Evolutionary conservation across 2,888 invertebrate species (phyloP).

Genomic region (Caenorhabditis doughertyi): DNA sequence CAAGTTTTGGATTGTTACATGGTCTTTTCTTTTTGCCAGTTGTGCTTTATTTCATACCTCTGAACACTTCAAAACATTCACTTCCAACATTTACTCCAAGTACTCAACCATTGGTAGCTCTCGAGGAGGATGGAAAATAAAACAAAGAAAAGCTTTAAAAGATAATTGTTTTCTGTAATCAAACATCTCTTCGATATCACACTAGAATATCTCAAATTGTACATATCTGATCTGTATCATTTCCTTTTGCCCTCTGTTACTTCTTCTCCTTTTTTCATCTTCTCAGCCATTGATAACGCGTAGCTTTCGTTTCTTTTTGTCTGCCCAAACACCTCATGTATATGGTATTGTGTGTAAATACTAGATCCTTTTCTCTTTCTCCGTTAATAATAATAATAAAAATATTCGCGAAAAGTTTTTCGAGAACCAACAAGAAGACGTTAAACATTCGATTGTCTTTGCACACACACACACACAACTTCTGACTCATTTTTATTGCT

Average conservation of each 20-base stretch:
- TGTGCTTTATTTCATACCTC: slow-evolving; percentile 66
- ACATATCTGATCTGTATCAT: slow-evolving; percentile 34
- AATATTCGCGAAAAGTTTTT: slow-evolving; percentile 30
- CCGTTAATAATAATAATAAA: slow-evolving; percentile 62
- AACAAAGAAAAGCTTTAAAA: not conserved
- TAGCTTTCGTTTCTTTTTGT: slow-evolving; percentile 11
- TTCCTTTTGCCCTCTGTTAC: slow-evolving; percentile 6
- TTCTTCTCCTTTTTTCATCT: not conserved
- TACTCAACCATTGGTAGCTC: slow-evolving; percentile 47
- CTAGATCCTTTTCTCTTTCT: slow-evolving; percentile 36
- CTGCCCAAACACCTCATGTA: slow-evolving; percentile 56
- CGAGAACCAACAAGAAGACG: slow-evolving; percentile 47
- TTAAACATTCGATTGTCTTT: slow-evolving; percentile 46
- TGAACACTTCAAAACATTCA: slow-evolving; percentile 37
- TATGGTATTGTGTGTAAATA: slow-evolving; percentile 62
- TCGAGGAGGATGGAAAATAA: slow-evolving; percentile 47
- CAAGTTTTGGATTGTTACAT: slow-evolving; percentile 74
- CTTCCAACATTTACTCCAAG: slow-evolving; percentile 41
- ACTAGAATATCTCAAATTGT: slow-evolving; percentile 5
- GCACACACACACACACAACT: not conserved
- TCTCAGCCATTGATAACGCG: slow-evolving; percentile 34
- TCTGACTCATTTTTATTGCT: slow-evolving; percentile 56
- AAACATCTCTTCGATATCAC: not conserved
- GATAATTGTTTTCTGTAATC: not conserved
- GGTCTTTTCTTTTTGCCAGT: slow-evolving; percentile 79